Evolutionary conservation across 2,113 vertebrate genomes (phyloP).

Genomic region (Psophia crepitans): DNA sequence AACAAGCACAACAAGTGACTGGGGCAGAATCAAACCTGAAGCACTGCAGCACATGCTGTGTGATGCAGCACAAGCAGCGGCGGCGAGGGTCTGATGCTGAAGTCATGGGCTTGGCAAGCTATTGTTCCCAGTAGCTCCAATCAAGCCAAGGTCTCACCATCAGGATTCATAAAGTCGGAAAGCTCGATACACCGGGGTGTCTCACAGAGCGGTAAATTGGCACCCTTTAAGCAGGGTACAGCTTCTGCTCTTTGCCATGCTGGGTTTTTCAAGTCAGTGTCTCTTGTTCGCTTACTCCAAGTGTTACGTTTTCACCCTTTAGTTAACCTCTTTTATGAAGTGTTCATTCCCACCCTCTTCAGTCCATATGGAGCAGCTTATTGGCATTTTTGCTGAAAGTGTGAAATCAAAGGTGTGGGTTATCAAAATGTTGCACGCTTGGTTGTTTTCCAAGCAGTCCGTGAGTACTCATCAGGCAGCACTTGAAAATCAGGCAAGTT

Average conservation of each 20-base stretch:
- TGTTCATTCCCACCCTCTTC: not conserved
- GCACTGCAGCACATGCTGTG: rapidly evolving
- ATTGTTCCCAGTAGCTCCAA: not conserved
- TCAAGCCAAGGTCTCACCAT: not conserved
- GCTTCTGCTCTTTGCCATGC: not conserved
- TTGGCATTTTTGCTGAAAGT: not conserved
- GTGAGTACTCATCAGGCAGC: not conserved
- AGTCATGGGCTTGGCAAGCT: not conserved
- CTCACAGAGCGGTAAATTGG: not conserved
- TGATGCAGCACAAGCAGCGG: not conserved
- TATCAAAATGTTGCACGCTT: not conserved
- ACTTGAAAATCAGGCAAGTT: not conserved
- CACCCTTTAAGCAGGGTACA: not conserved
- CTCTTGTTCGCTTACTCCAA: not conserved
- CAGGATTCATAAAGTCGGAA: not conserved
- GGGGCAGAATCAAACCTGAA: not conserved
- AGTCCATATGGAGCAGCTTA: not conserved
- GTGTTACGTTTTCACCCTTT: not conserved
- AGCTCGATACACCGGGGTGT: not conserved
- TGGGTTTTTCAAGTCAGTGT: not conserved
- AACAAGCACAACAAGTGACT: not conserved
- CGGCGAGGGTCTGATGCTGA: rapidly evolving
- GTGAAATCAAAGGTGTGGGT: not conserved
- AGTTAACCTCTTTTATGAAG: not conserved
- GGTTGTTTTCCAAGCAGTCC: not conserved